Conservation (phyloP, 2,888 invertebrate species). For the Drosophila robusta region DNA sequence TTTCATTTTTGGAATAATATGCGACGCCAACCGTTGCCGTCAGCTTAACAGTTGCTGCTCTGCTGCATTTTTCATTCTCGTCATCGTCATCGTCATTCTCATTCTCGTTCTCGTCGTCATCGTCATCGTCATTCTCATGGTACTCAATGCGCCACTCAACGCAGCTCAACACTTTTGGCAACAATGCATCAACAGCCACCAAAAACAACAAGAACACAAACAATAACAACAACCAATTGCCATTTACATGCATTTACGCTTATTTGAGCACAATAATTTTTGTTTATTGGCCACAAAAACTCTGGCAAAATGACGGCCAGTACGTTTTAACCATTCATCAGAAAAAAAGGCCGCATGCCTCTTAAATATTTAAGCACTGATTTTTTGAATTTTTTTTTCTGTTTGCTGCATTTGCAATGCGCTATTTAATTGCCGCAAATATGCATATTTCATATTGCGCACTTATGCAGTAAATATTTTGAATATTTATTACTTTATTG, state of each 20-base stretch:
- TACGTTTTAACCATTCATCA: conserved; percentile 20
- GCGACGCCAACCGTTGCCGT: conserved; percentile 29
- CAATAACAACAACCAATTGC: conserved; percentile 25
- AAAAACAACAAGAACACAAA: conserved; percentile 9
- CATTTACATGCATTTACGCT: conserved; percentile 76
- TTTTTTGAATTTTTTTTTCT: conserved; percentile 8
- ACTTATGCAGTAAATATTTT: conserved; percentile 59
- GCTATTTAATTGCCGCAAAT: conserved; percentile 70
- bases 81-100: conserved; percentile 36
- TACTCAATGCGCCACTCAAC: conserved; percentile 44
- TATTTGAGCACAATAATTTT: conserved; percentile 79
- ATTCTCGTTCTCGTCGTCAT: conserved; percentile 2
- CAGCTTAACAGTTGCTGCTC: conserved; percentile 50
- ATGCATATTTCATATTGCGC: conserved; percentile 57
- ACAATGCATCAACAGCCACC: conserved; percentile 58
- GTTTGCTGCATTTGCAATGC: conserved; percentile 46
- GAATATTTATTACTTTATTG: conserved; percentile 49
- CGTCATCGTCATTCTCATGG: conserved; percentile 17
- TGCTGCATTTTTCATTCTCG: conserved; percentile 64
- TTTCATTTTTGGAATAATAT: conserved; percentile 71
- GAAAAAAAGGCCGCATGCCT: conserved; percentile 13
- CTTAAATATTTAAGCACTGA: conserved; percentile 64
- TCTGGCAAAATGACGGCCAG: conserved; percentile 44
- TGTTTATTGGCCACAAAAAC: conserved; percentile 77
- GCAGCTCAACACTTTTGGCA: conserved; percentile 66